Evolutionary conservation across 2,797 vertebrate genomes (phyloP).

Genomic region (Pagetopsis macropterus): DNA sequence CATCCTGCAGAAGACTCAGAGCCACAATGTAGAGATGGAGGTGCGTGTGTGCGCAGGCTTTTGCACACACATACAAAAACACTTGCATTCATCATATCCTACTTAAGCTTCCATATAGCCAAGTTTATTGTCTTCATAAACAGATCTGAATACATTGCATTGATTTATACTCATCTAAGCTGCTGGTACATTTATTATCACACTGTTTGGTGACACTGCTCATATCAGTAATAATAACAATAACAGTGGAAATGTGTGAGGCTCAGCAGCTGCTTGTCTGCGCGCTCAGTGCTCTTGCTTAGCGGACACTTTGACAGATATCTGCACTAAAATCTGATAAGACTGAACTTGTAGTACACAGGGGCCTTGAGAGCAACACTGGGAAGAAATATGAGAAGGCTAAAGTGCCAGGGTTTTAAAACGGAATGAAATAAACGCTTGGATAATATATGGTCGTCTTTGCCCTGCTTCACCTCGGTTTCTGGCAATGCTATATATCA

Average conservation of each 20-base stretch:
- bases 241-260: not conserved
- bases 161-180: not conserved
- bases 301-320: slow-evolving; percentile 10
- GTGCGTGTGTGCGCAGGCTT: slow-evolving; percentile 71
- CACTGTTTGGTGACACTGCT: slow-evolving; percentile 10
- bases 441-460: not conserved
- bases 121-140: not conserved
- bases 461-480: not conserved
- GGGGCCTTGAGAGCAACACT: slow-evolving; percentile 6
- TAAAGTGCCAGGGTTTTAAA: not conserved
- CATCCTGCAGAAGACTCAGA: slow-evolving; percentile 89
- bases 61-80: not conserved
- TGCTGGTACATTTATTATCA: not conserved
- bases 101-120: not conserved
- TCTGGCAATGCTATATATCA: slow-evolving; percentile 12
- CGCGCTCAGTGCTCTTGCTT: slow-evolving; percentile 3
- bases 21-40: slow-evolving; percentile 90
- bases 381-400: not conserved
- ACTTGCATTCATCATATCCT: not conserved
- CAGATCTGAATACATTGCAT: not conserved
- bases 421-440: slow-evolving; percentile 4
- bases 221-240: not conserved
- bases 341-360: not conserved
- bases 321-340: slow-evolving; percentile 21
- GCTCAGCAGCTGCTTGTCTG: slow-evolving; percentile 20